Evolutionary conservation across 2,797 vertebrate genomes (phyloP), one percentile per base, ranked within the genome.

Genomic region (Botia almorhae): DNA sequence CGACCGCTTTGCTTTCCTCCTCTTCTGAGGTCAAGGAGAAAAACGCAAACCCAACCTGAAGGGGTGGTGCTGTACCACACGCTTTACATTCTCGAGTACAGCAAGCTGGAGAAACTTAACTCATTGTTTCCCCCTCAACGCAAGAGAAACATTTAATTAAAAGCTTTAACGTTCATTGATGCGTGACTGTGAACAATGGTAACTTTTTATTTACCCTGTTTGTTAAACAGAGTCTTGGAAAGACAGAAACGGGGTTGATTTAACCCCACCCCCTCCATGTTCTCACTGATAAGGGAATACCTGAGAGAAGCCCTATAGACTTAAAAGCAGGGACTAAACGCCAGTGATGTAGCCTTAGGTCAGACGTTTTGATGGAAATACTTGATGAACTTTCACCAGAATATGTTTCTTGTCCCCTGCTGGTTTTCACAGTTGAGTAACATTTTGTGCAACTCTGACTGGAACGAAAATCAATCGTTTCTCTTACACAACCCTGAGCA

Each of bases 251-350:
- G 26, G 36, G 43, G 36, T 4, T 8, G 64, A 65, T n/a, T 65
- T 33, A 69, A 77, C 55, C 78, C 75, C 78, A 67, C 64, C 78
- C 81, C 78, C 70, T 76, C 14, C n/a, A 16, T 51, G 76, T 78
- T 72, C 53, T 61, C 23, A 46, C 4, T 19, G 53, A 61, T 81
- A 46, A 74, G 23, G 65, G 71, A 29, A 77, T 84, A 81, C 78
- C 78, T 84, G 78, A 77, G 58, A 46, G 6, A 23, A 60, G 46
- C 8, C 14, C 1, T 1, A 39, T 1, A 29, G 39, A 50, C 21
- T 6, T 8, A 33, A 19, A 11, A 14, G 17, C 3, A 14, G 7
- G 43, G 33, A 68, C 56, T 65, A 46, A 68, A 68, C 6, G 23
- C 23, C 2, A 55, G 39, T 2, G 58, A 29, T n/a, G 3, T 16